Evolutionary conservation across 2,888 invertebrate species (phyloP).

Genomic region (Scelioninae gen. 1): DNA sequence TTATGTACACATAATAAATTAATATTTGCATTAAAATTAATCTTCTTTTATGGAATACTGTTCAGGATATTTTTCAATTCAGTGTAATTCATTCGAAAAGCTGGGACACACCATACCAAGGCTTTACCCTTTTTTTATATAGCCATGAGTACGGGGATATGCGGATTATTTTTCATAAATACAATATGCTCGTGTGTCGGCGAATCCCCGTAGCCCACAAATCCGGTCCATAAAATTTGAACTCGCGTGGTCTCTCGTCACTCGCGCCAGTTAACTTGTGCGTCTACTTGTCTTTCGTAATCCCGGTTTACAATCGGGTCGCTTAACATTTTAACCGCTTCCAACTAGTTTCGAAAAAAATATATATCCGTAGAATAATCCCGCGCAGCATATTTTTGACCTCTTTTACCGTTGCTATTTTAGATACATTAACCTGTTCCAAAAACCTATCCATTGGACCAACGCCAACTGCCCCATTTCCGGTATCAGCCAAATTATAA

Average conservation of each 20-base stretch:
- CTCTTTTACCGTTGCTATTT: conserved; percentile 24
- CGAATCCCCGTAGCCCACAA: conserved; percentile 48
- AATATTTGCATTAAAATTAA: conserved; percentile 38
- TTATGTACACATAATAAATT: conserved; percentile 45
- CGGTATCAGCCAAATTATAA: conserved; percentile 67
- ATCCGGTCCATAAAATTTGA: conserved; percentile 66
- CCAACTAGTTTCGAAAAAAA: conserved; percentile 48
- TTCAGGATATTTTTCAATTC: conserved; percentile 41
- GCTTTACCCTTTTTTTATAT: conserved; percentile 50
- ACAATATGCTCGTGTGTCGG: conserved; percentile 73
- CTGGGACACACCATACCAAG: conserved; percentile 30
- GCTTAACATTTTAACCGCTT: conserved; percentile 72
- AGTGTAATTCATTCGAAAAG: conserved; percentile 46
- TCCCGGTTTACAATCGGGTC: conserved; percentile 64
- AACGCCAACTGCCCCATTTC: conserved; percentile 72
- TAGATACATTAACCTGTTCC: conserved; percentile 42
- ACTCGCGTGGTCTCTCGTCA: conserved; percentile 62
- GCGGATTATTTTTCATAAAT: conserved; percentile 82
- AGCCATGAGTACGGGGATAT: conserved; percentile 60
- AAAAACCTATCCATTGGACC: conserved; percentile 67
- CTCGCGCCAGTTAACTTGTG: conserved; percentile 54
- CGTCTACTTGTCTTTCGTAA: conserved; percentile 67
- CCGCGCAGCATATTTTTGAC: conserved; percentile 53
- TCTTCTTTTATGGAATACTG: conserved; percentile 27
- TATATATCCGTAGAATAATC: conserved; percentile 62